These are phyloP conservation scores for Hirtodrosophila alboralis DNA, from an alignment of 2,888 invertebrate genomes.

Conservation along the genomic window DNA sequence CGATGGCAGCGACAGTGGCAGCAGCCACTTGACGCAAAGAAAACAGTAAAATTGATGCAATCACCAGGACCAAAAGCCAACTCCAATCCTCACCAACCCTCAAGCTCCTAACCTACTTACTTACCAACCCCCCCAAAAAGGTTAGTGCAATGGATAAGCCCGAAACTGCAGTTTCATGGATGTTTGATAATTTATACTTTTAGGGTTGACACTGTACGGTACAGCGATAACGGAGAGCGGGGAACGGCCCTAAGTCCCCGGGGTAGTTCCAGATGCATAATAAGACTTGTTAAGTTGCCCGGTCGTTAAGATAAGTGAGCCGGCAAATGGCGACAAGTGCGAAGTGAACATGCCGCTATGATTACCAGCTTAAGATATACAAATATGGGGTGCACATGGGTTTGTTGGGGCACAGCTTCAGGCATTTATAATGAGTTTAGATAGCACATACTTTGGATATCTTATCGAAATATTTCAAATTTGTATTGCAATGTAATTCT, in stretches of 20 bases:
- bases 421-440: constrained; percentile 11
- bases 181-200: constrained; percentile 68
- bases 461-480: constrained; percentile 23
- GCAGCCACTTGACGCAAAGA: constrained; percentile 57
- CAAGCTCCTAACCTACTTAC: too few species aligned
- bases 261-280: constrained; percentile 68
- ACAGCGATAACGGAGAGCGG: neutral
- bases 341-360: constrained; percentile 67
- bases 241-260: constrained; percentile 18
- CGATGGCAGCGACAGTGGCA: constrained; percentile 36
- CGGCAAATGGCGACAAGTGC: constrained; percentile 77
- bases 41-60: constrained; percentile 60
- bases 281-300: constrained; percentile 77
- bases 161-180: constrained; percentile 76
- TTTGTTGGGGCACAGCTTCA: constrained; percentile 7
- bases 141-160: constrained; percentile 27
- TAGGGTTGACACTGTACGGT: constrained; percentile 31
- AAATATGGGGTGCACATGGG: constrained; percentile 38
- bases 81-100: constrained; percentile 16
- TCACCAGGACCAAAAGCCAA: constrained; percentile 54
- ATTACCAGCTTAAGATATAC: constrained; percentile 65
- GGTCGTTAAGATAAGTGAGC: constrained; percentile 78
- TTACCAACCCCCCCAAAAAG: constrained; percentile 4
- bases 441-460: constrained; percentile 21
- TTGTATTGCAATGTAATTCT: too few species aligned